phyloP scores from a whole-genome alignment of 53 echinoderm and acorn worm genomes.

The Astropecten irregularis region DNA sequence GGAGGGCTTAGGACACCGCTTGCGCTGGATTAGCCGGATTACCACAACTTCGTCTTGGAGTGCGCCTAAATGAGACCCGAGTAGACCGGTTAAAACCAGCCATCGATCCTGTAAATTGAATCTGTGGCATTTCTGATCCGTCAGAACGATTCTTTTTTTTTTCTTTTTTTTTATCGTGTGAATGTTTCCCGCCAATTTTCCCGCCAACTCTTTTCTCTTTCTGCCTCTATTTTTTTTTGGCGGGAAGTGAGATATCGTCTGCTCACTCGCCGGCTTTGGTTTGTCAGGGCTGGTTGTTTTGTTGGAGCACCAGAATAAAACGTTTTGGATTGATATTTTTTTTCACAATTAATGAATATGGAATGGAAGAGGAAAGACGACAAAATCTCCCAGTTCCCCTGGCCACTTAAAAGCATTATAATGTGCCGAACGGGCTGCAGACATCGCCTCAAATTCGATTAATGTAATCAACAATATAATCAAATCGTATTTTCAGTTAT shows the following conservation, averaged over 20 bases:
- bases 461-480: too few species aligned
- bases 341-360: constrained; percentile 18
- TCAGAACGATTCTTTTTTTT: too few species aligned
- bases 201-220: too few species aligned
- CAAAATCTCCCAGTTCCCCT: background rate
- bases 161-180: constrained; percentile 26
- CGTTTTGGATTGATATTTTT: background rate
- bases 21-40: constrained; percentile 25
- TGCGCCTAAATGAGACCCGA: constrained; percentile 48
- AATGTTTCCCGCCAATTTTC: background rate
- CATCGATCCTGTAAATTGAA: constrained; percentile 52
- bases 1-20: constrained; percentile 21
- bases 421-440: background rate
- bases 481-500: too few species aligned
- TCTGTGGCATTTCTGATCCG: constrained; percentile 32
- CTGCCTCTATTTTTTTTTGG: background rate
- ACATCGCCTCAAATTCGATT: background rate
- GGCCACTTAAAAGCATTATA: constrained; percentile 12
- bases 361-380: background rate
- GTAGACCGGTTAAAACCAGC: constrained; percentile 33
- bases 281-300: background rate
- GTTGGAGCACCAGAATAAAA: background rate
- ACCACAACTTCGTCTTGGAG: constrained; percentile 17
- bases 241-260: constrained; percentile 11
- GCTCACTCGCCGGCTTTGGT: background rate